Base-by-base conservation (phyloP, 2,113 vertebrate species). In the Passer domesticus region DNA sequence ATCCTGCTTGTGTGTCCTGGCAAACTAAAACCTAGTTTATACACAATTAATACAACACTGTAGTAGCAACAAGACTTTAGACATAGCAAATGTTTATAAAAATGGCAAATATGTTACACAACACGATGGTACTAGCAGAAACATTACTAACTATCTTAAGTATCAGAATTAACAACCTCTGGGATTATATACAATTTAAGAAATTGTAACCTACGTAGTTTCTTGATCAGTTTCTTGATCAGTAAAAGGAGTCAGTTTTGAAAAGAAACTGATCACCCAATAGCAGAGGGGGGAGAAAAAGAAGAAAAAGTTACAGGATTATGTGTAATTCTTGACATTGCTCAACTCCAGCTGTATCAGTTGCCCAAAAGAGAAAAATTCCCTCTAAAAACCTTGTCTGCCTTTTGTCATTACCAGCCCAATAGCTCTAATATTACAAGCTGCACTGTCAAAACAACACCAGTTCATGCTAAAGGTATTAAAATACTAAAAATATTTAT, bases 401-500 rank as follows among this genome's bases (percentile, higher is more conserved):
- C 41, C 77, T 87, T 83, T 44, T 33, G 18, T 89, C 82, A 93
- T 62, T 43, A 67, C 5, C 50, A 78, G 59, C 68, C 84, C 84
- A 89, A 91, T 41, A 93, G 53, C 37, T 76, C 81, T 58, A 89
- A 41, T 58, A 74, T 33, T 93, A 53, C 85, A 67, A 59, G 37
- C 27, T 89, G 55, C 77, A 81, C n/a, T 89, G 84, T 78, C 91
- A 85, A 83, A 94, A 90, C 69, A 85, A 4, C 66, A 67, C 18
- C 62, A 67, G 58, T n/a, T 88, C 62, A 56, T 60, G 70, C 64
- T 82, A 46, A 41, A 92, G 46, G 81, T 76, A 83, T 15, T 89
- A 90, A 87, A 81, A 86, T 58, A 73, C n/a, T 86, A 44, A n/a
- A 79, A 92, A 64, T 93, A 88, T 92, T 95, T 95, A 83, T 18